Evolutionary conservation across 2,113 vertebrate genomes (phyloP).

Genomic region (Abramis brama): DNA sequence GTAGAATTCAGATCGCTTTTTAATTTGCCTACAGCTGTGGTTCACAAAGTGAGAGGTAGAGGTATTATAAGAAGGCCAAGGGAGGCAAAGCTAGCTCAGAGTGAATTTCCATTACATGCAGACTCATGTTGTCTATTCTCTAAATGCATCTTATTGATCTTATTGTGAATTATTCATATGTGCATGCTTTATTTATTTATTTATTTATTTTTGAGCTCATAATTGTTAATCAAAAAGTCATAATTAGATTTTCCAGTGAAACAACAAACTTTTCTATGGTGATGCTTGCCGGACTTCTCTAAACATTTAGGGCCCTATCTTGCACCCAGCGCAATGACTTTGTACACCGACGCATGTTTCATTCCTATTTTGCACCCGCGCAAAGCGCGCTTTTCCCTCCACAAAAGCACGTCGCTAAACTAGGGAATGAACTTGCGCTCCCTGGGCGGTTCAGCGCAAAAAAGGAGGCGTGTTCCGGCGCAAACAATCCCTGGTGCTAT

Average conservation of each 20-base stretch:
- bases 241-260: background rate
- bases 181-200: background rate
- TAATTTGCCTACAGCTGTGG: constrained; percentile 1
- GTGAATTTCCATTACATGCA: background rate
- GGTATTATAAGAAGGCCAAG: background rate
- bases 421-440: too few relatives aligned
- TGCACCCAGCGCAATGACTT: too few relatives aligned
- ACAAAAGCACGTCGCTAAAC: too few relatives aligned
- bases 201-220: too few relatives aligned
- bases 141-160: background rate
- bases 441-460: too few relatives aligned
- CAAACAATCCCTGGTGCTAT: too few relatives aligned
- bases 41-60: background rate
- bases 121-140: background rate
- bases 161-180: background rate
- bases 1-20: background rate
- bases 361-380: too few relatives aligned
- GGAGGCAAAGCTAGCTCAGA: background rate
- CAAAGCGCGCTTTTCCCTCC: too few relatives aligned
- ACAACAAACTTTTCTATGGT: background rate
- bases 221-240: background rate
- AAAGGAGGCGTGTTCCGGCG: too few relatives aligned
- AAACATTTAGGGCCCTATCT: too few relatives aligned
- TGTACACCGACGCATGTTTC: too few relatives aligned
- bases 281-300: background rate